Base-by-base conservation (phyloP, 2,113 vertebrate species). In the Heptranchias perlo region DNA sequence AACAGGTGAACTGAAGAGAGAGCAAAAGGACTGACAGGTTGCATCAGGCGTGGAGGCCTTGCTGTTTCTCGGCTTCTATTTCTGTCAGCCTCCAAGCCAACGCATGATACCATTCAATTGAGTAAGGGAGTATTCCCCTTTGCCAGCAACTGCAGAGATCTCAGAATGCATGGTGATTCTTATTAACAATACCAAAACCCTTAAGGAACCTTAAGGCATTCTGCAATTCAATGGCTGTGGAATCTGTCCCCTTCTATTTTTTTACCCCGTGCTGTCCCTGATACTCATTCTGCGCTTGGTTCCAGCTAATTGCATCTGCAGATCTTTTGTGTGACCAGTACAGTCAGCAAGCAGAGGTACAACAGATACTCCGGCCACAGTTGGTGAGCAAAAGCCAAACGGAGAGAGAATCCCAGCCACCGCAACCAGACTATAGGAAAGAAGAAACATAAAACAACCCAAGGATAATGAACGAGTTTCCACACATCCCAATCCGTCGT, bases 21-120 rank as follows among this genome's bases (percentile, higher is more conserved):
- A 92, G 31, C 54, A 58, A 58, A 89, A 89, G 86, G 86, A 28
- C 39, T 92, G 89, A 92, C 31, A 64, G 89, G 58, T 93, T 64
- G 87, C 54, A 92, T 62, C 58, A 93, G 58, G 44, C n/a, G 4
- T 35, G 52, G 52, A 62, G 35, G 5, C 11, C 18, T 23, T 21
- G 61, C 58, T 61, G 61, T 4, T 93, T 44, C 35, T 16, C n/a
- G 8, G 14, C n/a, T 93, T 93, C n/a, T 93, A 62, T 93, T 93
- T 62, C 89, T 39, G 89, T 39, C 35, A 62, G 1, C 58, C 35
- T 64, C 35, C 35, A 23, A 39, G 58, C 35, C n/a, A 35, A 39
- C n/a, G 39, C 35, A 35, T 39, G 58, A 93, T n/a, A 93, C 0
- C 1, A 39, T 93, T 64, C 54, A 62, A 39, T 54, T 4, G n/a